phyloP scores from a whole-genome alignment of 2,113 vertebrate genomes.

The Zosterops borbonicus region DNA sequence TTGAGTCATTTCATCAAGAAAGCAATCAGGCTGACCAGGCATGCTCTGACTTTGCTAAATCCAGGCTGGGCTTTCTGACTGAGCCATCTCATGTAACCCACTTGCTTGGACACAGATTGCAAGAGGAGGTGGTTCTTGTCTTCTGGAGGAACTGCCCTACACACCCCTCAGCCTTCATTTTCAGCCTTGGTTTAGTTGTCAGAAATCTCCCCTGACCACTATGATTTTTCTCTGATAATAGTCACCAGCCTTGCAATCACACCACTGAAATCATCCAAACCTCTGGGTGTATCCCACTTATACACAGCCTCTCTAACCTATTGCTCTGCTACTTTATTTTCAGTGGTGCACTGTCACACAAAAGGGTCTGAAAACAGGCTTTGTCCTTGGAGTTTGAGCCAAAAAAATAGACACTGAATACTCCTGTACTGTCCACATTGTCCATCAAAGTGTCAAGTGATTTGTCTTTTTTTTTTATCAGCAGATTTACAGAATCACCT shows the following conservation, averaged over 20 bases:
- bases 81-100: not conserved
- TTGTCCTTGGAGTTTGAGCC: not conserved
- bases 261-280: not conserved
- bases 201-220: not conserved
- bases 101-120: not conserved
- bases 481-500: not conserved
- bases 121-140: not conserved
- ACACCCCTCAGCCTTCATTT: not conserved
- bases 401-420: not conserved
- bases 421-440: not conserved
- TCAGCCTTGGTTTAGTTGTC: not conserved
- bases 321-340: not conserved
- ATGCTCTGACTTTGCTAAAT: not conserved
- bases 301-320: not conserved
- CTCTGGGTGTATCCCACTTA: not conserved
- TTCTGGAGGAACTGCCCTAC: not conserved
- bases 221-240: not conserved
- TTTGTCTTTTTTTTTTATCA: not conserved
- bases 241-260: not conserved
- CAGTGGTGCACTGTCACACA: not conserved
- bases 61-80: not conserved
- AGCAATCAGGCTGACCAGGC: not conserved
- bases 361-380: not conserved
- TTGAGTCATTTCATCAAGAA: not conserved
- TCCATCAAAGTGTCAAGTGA: not conserved